Base-by-base conservation (phyloP, 2,113 vertebrate species). In the Dicrurus megarhynchus region DNA sequence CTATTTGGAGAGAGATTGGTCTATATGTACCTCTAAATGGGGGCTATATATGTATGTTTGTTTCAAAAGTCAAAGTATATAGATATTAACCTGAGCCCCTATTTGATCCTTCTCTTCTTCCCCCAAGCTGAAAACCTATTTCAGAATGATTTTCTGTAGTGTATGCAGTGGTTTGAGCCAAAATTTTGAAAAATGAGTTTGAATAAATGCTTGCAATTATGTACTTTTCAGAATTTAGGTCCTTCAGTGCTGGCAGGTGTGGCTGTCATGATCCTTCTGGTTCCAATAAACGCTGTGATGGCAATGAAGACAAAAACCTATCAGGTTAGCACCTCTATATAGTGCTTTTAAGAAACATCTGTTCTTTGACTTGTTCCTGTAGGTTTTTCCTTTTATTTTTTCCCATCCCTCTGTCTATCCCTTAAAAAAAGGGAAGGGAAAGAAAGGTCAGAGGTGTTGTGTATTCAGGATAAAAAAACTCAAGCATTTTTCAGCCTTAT, bases 241-340 rank as follows among this genome's bases (percentile, higher is more conserved):
- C 98, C 99, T 3, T 98, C 99, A 0, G 98, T 99, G 56, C 94
- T 99, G 84, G 99, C 99, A 3, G 99, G 99, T 7, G 98, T 99
- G 85, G 99, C 98, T 4, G 99, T 99, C 69, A 99, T 99, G 99
- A 52, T 99, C 47, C 97, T 99, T 30, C 98, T 99, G 98, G 98
- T 99, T 78, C 99, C 99, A 0, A 8, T 99, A 71, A 99, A 99
- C 1, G 99, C 98, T 1, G 98, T 99, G 68, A 99, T 99, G 63
- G 99, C 99, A 61, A 97, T 99, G 99, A 99, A 99, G 97, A 99
- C 99, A n/a, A 99, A 99, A 98, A 98, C 98, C 19, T 99, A 99
- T 57, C 99, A 99, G 99, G 99, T 99, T 84, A 68, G 94, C 71
- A 75, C 17, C 35, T 67, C n/a, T 49, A 0, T 49, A 1, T 35